Evolutionary conservation across 2,888 invertebrate species (phyloP).

Genomic region (Andrena praecox): DNA sequence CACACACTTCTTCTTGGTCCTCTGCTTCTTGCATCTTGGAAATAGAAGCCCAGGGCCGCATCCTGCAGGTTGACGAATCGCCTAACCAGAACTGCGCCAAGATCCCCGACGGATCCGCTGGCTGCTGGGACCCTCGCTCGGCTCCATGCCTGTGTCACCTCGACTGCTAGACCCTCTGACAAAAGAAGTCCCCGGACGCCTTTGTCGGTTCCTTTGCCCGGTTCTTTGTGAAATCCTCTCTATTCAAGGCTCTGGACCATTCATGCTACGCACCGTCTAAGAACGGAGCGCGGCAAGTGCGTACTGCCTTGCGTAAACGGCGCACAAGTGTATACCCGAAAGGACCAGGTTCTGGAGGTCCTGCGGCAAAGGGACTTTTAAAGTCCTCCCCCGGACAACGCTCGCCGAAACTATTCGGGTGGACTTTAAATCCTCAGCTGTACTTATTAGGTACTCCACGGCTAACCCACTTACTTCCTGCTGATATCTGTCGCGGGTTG

Average conservation of each 20-base stretch:
- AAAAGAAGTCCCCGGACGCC: slow-evolving; percentile 78
- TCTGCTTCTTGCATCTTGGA: slow-evolving; percentile 47
- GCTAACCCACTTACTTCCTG: neutral
- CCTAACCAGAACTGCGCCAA: slow-evolving; percentile 4
- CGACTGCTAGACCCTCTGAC: slow-evolving; percentile 76
- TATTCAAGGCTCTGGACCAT: slow-evolving; percentile 77
- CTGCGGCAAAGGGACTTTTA: slow-evolving; percentile 49
- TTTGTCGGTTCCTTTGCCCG: slow-evolving; percentile 83
- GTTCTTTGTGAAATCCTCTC: slow-evolving; percentile 79
- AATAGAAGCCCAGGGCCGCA: slow-evolving; percentile 58
- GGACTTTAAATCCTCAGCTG: slow-evolving; percentile 55
- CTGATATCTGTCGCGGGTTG: neutral
- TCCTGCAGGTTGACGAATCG: slow-evolving; percentile 55
- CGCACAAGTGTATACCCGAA: slow-evolving; percentile 78
- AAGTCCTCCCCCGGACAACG: slow-evolving; percentile 32
- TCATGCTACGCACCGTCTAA: slow-evolving; percentile 74
- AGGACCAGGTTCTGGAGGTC: slow-evolving; percentile 39
- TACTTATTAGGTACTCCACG: neutral
- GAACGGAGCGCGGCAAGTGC: slow-evolving; percentile 80
- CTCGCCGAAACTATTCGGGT: neutral
- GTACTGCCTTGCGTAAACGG: slow-evolving; percentile 82
- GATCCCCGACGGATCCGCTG: slow-evolving; percentile 28
- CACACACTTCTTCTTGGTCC: slow-evolving; percentile 75
- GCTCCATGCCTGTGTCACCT: slow-evolving; percentile 81
- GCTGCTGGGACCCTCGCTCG: slow-evolving; percentile 21